These are phyloP conservation scores for Auanema freiburgensis DNA, from an alignment of 2,888 invertebrate genomes.

Conservation along the genomic window DNA sequence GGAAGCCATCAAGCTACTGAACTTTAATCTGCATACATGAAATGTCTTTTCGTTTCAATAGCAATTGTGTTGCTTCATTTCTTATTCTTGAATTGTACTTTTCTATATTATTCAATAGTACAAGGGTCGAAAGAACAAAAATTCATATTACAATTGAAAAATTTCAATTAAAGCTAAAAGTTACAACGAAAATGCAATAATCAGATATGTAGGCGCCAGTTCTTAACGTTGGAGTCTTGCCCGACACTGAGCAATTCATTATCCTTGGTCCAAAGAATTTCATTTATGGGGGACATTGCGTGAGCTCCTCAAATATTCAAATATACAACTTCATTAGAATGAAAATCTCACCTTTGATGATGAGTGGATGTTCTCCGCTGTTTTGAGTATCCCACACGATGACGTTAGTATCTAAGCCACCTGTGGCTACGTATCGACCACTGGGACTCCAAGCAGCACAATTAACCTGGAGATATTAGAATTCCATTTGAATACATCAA, in stretches of 20 bases:
- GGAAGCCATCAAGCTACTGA: no score
- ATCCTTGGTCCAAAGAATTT: slow-evolving; percentile 82
- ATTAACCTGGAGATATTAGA: slow-evolving; percentile 42
- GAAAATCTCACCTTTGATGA: slow-evolving; percentile 49
- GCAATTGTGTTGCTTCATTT: no score
- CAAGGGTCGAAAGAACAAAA: no score
- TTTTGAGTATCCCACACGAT: slow-evolving; percentile 90
- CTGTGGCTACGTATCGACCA: slow-evolving; percentile 82
- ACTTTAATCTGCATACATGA: no score
- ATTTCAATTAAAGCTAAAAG: no score
- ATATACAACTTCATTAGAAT: slow-evolving; percentile 1
- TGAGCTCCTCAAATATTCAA: slow-evolving; percentile 79
- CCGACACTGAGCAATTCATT: slow-evolving; percentile 87
- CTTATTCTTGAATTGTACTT: no score
- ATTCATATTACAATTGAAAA: no score
- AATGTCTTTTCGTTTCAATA: no score
- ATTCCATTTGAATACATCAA: no score
- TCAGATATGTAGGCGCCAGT: no score
- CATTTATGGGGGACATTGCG: slow-evolving; percentile 92
- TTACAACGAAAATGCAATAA: no score
- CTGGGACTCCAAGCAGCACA: slow-evolving; percentile 58
- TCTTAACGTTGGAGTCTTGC: slow-evolving; percentile 91
- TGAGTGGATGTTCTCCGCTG: slow-evolving; percentile 70
- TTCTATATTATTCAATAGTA: no score
- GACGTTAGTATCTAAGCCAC: slow-evolving; percentile 88